A percentile compares a stretch with the other conserved stretches of the same genome.
These are phyloP conservation scores for Drosophila ambigua DNA, from an alignment of 1,140 invertebrate species.

Conservation along the genomic window DNA sequence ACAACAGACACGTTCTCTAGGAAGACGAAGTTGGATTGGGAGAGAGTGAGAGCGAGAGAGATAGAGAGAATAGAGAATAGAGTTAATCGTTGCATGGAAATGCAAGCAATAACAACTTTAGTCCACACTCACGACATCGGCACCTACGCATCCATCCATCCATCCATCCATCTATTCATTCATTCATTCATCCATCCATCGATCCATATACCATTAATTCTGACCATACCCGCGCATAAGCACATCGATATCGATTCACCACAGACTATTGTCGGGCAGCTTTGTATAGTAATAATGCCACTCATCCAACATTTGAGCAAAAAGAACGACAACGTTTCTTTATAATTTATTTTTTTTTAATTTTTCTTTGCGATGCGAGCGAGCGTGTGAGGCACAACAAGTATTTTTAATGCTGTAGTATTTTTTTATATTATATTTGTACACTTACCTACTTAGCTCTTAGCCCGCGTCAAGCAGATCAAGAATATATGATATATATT, in stretches of 20 bases:
- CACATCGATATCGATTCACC: neutral
- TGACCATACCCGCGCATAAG: neutral
- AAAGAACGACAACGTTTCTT: constrained; percentile 15
- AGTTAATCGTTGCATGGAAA: neutral
- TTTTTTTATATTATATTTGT: constrained; percentile 48
- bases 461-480: constrained; percentile 13
- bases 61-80: constrained; percentile 1
- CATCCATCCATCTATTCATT: neutral
- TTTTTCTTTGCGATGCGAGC: constrained; percentile 34
- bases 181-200: neutral
- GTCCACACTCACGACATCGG: neutral
- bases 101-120: no score
- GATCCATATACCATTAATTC: no score
- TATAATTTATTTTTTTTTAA: constrained; percentile 43
- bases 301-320: constrained; percentile 11
- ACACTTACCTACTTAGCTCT: constrained; percentile 30
- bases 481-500: constrained; percentile 31
- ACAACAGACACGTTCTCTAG: constrained; percentile 68
- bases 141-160: neutral
- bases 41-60: neutral
- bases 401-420: constrained; percentile 52
- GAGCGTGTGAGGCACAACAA: constrained; percentile 14
- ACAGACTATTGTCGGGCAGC: constrained; percentile 29
- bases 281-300: constrained; percentile 46
- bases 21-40: neutral